Base-by-base conservation (phyloP, 2,113 vertebrate genomes). In the Candoia aspera region DNA sequence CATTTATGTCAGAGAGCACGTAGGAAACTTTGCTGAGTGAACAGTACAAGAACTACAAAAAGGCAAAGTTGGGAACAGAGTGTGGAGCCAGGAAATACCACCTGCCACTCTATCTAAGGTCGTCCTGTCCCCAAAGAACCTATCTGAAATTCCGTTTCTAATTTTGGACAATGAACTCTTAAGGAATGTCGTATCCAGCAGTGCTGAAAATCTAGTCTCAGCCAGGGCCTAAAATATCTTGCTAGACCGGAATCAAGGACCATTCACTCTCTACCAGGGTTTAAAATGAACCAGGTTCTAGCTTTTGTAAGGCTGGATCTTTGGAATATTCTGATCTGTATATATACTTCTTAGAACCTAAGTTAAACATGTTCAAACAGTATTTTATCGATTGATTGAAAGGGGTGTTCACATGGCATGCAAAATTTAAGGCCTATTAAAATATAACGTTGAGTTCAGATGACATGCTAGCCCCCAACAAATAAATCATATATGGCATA, bases 131-230 rank as follows among this genome's bases (percentile, higher is more conserved):
- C 53, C 46, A 73, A 55, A 55, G 60, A 68, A 55, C 54, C 89
- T 33, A 21, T 83, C 42, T 79, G 13, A 53, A 90, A 90, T 33
- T 58, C 33, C 17, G 33, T 79, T 79, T 91, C 57, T 85, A 85
- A 33, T 91, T 91, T 85, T 91, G 90, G 90, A 29, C n/a, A 59
- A 58, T 91, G 83, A 85, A 60, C 37, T 59, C 73, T 84, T 26
- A 29, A 90, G 73, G 57, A 84, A 84, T 53, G 42, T 9, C n/a
- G 0, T 10, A 11, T 46, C 33, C 46, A 17, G 42, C 26, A 29
- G 59, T 19, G 42, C n/a, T 57, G 89, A 33, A 90, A n/a, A 84
- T 84, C 26, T 4, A 46, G 24, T 37, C 37, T 6, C 58, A n/a
- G 13, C 55, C 24, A 24, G 15, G 17, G 54, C 55, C 55, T 84